These are phyloP conservation scores for Seriola dumerili DNA, from an alignment of 2,113 vertebrate genomes.

Conservation along the genomic window DNA sequence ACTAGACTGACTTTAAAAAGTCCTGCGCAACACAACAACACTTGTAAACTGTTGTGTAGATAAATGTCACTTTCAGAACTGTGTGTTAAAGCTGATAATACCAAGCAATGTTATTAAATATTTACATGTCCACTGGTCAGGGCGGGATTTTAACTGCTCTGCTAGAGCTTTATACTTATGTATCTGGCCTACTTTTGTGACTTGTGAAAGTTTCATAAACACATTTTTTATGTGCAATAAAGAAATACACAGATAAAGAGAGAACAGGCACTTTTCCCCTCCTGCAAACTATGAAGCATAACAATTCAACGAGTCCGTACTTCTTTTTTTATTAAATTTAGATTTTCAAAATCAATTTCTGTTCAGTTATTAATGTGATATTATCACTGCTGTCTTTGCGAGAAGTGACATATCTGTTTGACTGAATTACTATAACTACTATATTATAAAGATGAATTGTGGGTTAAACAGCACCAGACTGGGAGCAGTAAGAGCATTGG, in stretches of 20 bases:
- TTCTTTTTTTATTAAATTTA: not conserved
- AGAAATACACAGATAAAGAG: not conserved
- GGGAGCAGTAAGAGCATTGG: not conserved
- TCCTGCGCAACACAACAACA: not conserved
- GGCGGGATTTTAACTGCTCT: not conserved
- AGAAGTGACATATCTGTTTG: not conserved
- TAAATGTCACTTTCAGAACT: constrained; percentile 3
- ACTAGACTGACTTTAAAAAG: not conserved
- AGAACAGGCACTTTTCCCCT: not conserved
- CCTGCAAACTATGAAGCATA: not conserved
- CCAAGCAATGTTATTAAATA: constrained; percentile 1
- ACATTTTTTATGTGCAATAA: constrained; percentile 6
- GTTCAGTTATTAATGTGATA: not conserved
- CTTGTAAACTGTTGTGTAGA: not conserved
- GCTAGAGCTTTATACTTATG: not conserved
- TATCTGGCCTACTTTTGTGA: not conserved
- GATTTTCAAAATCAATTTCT: not conserved
- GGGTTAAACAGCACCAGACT: not conserved
- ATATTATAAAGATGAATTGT: not conserved
- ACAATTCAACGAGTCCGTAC: not conserved
- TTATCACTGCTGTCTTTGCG: not conserved
- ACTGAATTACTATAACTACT: not conserved
- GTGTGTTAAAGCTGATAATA: constrained; percentile 3
- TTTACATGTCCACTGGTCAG: not conserved
- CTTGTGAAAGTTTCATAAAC: not conserved